These are phyloP conservation scores for Hemibagrus guttatus DNA, from an alignment of 2,797 vertebrate genomes.

Conservation along the genomic window DNA sequence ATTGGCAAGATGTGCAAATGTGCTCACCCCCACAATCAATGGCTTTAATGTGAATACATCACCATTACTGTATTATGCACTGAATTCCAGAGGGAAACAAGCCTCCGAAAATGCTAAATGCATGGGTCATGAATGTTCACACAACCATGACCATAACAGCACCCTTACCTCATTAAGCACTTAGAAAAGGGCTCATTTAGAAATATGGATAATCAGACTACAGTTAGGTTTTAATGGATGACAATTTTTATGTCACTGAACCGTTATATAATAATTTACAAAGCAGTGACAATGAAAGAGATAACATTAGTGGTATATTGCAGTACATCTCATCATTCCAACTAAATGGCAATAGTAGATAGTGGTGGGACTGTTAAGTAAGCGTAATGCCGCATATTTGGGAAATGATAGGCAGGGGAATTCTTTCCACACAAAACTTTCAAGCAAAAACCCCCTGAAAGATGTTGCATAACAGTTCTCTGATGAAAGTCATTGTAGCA, in stretches of 20 bases:
- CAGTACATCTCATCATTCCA: neutral
- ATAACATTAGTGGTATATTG: neutral
- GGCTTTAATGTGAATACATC: neutral
- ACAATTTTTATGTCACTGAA: neutral
- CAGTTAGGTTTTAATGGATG: neutral
- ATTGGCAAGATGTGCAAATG: constrained; percentile 8
- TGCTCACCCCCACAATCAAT: neutral
- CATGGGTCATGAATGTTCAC: neutral
- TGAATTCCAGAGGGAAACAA: neutral
- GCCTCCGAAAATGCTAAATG: neutral
- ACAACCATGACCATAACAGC: neutral
- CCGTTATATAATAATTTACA: neutral
- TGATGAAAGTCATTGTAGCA: neutral
- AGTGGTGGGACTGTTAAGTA: neutral
- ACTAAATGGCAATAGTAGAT: neutral
- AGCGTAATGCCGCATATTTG: neutral
- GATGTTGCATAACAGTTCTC: neutral
- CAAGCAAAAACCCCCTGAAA: neutral
- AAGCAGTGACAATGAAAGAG: neutral
- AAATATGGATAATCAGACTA: neutral
- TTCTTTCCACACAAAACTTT: neutral
- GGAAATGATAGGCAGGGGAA: neutral
- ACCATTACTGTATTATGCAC: neutral
- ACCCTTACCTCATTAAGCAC: neutral
- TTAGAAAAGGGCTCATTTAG: neutral